These are phyloP conservation scores for Haplochromis burtoni DNA, from an alignment of 2,113 vertebrate genomes.

Conservation along the genomic window DNA sequence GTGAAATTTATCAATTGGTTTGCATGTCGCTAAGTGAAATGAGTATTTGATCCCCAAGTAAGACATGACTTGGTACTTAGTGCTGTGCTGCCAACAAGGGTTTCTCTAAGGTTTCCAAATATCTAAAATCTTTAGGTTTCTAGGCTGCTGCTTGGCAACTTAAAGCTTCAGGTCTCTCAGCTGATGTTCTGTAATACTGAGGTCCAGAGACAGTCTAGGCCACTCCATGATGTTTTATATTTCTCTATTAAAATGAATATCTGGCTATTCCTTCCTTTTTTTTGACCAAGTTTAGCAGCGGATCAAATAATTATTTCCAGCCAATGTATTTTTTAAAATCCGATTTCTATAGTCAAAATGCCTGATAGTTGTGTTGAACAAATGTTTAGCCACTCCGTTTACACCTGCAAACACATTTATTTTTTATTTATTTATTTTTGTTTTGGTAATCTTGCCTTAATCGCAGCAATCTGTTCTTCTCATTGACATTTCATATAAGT, in stretches of 20 bases:
- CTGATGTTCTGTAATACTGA: neutral
- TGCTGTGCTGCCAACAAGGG: neutral
- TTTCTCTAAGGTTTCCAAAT: neutral
- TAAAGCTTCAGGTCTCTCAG: neutral
- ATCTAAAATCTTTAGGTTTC: neutral
- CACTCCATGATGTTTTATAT: neutral
- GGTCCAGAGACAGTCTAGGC: neutral
- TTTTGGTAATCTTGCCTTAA: neutral
- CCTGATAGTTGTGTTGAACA: neutral
- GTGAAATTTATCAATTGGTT: neutral
- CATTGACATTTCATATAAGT: neutral
- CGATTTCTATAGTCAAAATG: neutral
- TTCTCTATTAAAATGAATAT: neutral
- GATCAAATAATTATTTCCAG: neutral
- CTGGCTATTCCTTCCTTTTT: accelerated
- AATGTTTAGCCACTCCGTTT: neutral
- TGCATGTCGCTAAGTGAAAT: neutral
- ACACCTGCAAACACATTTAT: neutral
- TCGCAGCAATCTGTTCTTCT: accelerated
- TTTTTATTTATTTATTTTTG: neutral
- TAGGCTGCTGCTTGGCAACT: neutral
- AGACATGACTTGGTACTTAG: neutral
- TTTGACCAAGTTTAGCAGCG: neutral
- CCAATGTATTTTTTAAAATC: neutral
- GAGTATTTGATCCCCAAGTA: neutral